Evolutionary conservation across 2,888 invertebrate species (phyloP), one percentile per base, ranked within the genome.

Genomic region (Hypolimnas misippus): DNA sequence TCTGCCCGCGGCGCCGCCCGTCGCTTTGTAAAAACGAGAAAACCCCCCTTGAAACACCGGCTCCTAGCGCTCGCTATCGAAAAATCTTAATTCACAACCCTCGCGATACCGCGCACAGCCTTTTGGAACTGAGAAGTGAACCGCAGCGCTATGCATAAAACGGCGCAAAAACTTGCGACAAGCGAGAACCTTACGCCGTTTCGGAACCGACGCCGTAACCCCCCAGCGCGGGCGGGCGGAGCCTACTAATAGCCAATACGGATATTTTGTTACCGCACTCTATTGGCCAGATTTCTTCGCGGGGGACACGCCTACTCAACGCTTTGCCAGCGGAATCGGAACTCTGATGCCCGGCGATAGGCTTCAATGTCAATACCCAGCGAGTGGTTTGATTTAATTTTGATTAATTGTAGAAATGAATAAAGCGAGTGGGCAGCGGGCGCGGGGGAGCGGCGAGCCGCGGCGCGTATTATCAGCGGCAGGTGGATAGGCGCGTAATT

Each of bases 221-320:
- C 76, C 80, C 77, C 69, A 72, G 71, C 76, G 78, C 80, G 81
- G 63, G 50, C 71, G 86, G 83, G 91, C 87, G 89, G 91, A 86
- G 78, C 89, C 88, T 86, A 83, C 87, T 92, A 92, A 92, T 92
- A 87, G 90, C 93, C 93, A 93, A 93, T 93, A 85, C 92, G 92
- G 90, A 91, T 89, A 87, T 89, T 89, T 89, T 87, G 90, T 92
- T 92, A 92, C 89, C 89, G 88, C 87, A 87, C 88, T 91, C 89
- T 93, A 94, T 94, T 94, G 94, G 94, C 93, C 90, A 92, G 91
- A 92, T 89, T 87, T 85, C 86, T 88, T 89, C 86, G 83, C 87
- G 89, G 81, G 82, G 75, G 85, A 79, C 86, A 87, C 92, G 92
- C 92, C 92, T 80, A 77, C 80, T 79, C 76, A 73, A 67, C 69